phyloP scores from a whole-genome alignment of 2,888 invertebrate genomes.

The Ecdyonurus torrentis region DNA sequence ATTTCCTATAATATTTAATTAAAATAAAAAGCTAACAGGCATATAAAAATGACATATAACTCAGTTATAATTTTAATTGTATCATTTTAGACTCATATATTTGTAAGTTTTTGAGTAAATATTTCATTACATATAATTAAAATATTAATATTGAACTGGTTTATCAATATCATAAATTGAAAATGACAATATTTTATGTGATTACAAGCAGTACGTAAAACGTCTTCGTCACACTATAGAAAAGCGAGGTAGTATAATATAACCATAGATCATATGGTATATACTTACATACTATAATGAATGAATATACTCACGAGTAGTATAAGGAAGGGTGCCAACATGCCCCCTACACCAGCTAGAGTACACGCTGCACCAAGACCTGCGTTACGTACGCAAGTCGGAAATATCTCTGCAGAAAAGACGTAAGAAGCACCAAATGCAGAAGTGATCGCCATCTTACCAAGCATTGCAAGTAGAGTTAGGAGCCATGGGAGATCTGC shows the following conservation, averaged over 20 bases:
- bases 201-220: no score
- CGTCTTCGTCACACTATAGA: background rate
- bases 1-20: no score
- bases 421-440: slow-evolving; percentile 57
- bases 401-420: slow-evolving; percentile 57
- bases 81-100: no score
- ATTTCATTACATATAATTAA: no score
- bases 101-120: no score
- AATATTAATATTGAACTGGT: no score
- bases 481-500: slow-evolving; percentile 36
- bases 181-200: no score
- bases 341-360: slow-evolving; percentile 42
- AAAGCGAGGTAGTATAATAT: background rate
- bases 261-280: background rate
- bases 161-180: no score
- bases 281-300: no score
- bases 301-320: slow-evolving; percentile 32
- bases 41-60: no score
- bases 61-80: no score
- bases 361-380: slow-evolving; percentile 45
- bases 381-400: slow-evolving; percentile 49
- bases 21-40: no score
- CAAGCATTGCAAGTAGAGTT: slow-evolving; percentile 46
- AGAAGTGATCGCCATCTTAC: slow-evolving; percentile 53
- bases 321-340: slow-evolving; percentile 41